Percentiles rank a stretch among this genome's conserved stretches.
These are phyloP conservation scores for Tursiops truncatus DNA, from an alignment of 2,113 vertebrate species.

Conservation along the genomic window DNA sequence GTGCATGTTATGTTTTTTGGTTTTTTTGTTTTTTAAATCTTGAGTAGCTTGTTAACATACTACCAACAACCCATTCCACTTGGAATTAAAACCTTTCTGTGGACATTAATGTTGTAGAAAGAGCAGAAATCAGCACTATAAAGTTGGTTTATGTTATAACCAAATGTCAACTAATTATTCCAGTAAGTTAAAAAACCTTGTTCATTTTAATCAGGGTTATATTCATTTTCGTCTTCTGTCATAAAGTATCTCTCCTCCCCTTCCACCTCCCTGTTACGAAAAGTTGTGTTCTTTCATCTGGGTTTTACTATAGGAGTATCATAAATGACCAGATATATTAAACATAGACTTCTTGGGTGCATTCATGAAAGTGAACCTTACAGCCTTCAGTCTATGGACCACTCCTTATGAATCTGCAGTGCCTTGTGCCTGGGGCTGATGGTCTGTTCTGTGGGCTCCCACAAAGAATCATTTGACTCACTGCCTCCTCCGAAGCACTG, in stretches of 20 bases:
- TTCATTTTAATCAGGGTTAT: constrained; percentile 52
- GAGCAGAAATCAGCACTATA: constrained; percentile 74
- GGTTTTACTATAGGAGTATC: not conserved
- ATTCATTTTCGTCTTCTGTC: constrained; percentile 29
- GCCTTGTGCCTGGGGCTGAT: not conserved
- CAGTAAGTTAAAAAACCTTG: constrained; percentile 69
- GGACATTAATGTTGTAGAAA: constrained; percentile 69
- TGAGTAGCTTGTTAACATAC: constrained; percentile 78
- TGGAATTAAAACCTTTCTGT: constrained; percentile 74
- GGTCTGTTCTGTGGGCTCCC: not conserved
- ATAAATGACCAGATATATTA: constrained; percentile 8
- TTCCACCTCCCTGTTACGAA: not conserved
- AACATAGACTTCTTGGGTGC: not conserved
- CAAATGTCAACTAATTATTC: constrained; percentile 76
- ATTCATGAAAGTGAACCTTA: not conserved
- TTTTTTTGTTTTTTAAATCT: constrained; percentile 72
- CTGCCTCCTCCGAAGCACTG: not conserved
- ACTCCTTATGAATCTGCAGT: not conserved
- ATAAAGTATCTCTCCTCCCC: not conserved
- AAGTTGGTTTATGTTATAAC: constrained; percentile 80
- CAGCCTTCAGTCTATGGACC: not conserved
- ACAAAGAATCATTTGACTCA: not conserved
- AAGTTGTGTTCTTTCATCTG: not conserved
- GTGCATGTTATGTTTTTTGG: not conserved
- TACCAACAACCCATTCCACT: constrained; percentile 70